phyloP scores from a whole-genome alignment of 2,888 invertebrate species.

The Standfussiana lucernea region DNA sequence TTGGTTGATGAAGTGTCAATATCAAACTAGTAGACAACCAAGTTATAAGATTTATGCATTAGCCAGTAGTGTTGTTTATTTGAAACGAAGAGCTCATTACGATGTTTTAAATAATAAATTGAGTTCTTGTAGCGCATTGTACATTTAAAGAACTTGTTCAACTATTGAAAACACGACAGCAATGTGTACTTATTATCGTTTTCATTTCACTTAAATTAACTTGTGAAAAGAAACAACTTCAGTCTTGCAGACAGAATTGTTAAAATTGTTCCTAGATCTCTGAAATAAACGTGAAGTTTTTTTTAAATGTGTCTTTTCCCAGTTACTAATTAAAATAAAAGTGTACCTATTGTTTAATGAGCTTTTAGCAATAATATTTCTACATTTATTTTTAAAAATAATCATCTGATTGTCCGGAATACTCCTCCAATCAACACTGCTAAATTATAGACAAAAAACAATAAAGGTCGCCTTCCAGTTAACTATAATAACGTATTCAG shows the following conservation, averaged over 20 bases:
- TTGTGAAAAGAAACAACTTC: slow-evolving; percentile 2
- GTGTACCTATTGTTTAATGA: not conserved
- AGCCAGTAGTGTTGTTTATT: not conserved
- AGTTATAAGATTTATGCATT: slow-evolving; percentile 20
- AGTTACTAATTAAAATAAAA: not conserved
- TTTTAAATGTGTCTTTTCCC: not conserved
- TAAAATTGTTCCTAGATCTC: not conserved
- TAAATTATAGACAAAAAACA: slow-evolving; percentile 19
- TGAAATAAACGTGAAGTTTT: not conserved
- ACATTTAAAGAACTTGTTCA: not conserved
- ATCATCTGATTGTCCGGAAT: not conserved
- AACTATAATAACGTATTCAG: slow-evolving; percentile 44
- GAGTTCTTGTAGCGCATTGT: not conserved
- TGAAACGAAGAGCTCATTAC: not conserved
- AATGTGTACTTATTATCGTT: not conserved
- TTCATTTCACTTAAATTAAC: not conserved
- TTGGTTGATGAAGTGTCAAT: slow-evolving; percentile 57
- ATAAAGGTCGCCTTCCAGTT: slow-evolving; percentile 17
- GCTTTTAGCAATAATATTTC: not conserved
- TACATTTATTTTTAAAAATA: not conserved
- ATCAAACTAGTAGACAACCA: slow-evolving; percentile 41
- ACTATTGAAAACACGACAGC: not conserved
- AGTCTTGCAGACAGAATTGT: slow-evolving; percentile 3
- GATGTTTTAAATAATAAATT: not conserved
- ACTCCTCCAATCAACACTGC: not conserved